Conservation (phyloP, 2,113 vertebrate species). For the Rattus rattus region DNA sequence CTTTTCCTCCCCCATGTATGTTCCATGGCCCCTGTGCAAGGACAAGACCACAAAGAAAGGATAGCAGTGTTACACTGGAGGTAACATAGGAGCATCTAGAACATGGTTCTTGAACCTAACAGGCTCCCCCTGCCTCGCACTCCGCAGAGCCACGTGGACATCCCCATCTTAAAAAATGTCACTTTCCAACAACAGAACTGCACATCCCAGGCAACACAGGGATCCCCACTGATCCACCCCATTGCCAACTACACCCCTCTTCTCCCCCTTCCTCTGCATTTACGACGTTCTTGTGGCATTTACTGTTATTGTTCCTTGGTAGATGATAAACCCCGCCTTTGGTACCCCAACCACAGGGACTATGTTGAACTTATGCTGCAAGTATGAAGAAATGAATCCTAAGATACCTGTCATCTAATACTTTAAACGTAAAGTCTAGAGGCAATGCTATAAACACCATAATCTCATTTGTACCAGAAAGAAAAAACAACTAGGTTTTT, state of each 20-base stretch:
- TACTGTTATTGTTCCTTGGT: neutral
- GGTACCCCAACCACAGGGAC: neutral
- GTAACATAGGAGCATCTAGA: neutral
- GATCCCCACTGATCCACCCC: neutral
- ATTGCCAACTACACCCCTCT: neutral
- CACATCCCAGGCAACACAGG: neutral
- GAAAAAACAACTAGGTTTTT: too few species aligned
- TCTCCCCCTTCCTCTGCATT: neutral
- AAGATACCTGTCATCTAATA: neutral
- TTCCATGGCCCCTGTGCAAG: constrained; percentile 93
- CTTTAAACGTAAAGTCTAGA: neutral
- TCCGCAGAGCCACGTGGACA: neutral
- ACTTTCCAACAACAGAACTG: neutral
- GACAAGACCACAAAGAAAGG: neutral
- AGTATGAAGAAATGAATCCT: neutral
- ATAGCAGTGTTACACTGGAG: neutral
- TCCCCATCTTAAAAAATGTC: neutral
- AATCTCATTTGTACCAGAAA: neutral
- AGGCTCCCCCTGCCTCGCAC: neutral
- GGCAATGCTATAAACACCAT: neutral
- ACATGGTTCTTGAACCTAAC: neutral
- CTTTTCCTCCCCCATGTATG: constrained; percentile 96
- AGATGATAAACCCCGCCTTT: neutral
- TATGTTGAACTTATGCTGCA: neutral
- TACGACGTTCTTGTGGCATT: neutral